Conservation (phyloP, 1,140 invertebrate species). For the Yoshiicerus persimilis region DNA sequence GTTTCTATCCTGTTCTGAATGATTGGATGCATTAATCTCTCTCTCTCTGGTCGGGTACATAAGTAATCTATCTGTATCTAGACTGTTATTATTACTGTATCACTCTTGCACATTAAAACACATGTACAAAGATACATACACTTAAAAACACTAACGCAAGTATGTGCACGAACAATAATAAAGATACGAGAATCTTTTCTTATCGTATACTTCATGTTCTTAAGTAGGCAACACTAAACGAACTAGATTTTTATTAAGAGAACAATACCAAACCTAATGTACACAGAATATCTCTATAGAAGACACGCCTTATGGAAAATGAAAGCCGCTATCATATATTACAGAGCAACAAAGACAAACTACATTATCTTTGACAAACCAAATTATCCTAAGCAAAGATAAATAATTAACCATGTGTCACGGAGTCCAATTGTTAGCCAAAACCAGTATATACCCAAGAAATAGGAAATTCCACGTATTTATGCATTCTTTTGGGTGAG, state of each 20-base stretch:
- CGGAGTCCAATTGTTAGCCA: too few species aligned
- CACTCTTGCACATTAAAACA: neutral
- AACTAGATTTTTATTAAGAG: neutral
- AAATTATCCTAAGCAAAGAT: too few species aligned
- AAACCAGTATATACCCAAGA: too few species aligned
- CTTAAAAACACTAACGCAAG: neutral
- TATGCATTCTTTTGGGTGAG: too few species aligned
- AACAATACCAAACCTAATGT: neutral
- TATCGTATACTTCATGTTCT: neutral
- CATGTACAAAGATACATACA: neutral
- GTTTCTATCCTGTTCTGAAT: neutral
- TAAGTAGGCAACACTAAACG: too few species aligned
- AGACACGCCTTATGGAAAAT: neutral
- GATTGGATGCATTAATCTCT: neutral
- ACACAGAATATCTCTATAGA: too few species aligned
- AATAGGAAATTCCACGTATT: too few species aligned
- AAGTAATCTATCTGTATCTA: neutral
- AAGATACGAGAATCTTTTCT: neutral
- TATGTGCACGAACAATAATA: neutral
- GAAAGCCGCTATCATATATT: neutral
- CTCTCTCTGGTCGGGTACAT: neutral
- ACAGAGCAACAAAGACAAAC: too few species aligned
- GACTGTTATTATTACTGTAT: neutral
- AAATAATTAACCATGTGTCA: too few species aligned
- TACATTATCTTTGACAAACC: too few species aligned